Evolutionary conservation across 2,113 vertebrate genomes (phyloP).

Genomic region (Leptobrachium leishanense): DNA sequence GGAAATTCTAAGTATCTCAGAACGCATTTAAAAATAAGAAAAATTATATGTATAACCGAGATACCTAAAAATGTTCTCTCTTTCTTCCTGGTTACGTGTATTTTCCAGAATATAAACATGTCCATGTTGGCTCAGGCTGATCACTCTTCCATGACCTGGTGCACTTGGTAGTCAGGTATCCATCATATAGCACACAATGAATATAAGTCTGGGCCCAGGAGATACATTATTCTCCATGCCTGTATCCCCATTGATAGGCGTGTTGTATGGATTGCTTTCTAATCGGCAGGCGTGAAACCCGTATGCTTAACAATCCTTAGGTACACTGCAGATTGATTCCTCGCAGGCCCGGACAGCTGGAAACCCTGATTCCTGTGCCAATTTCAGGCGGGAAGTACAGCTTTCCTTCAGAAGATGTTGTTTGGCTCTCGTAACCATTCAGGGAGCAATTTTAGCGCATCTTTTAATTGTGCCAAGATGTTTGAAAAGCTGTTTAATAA

Average conservation of each 20-base stretch:
- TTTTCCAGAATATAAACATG: too few relatives aligned
- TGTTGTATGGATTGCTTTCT: conserved; percentile 45
- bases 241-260: not conserved
- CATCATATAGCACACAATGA: too few relatives aligned
- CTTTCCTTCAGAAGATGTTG: conserved; percentile 52
- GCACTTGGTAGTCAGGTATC: too few relatives aligned
- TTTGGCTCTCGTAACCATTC: conserved; percentile 53
- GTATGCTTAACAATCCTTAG: conserved; percentile 53
- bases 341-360: conserved; percentile 63
- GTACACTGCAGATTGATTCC: conserved; percentile 61
- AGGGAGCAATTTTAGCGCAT: conserved; percentile 52
- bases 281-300: conserved; percentile 49
- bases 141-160: too few relatives aligned
- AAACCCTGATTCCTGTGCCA: conserved; percentile 59
- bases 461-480: conserved; percentile 55
- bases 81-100: too few relatives aligned
- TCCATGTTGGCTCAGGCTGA: too few relatives aligned
- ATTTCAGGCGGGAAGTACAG: conserved; percentile 45
- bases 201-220: too few relatives aligned
- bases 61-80: too few relatives aligned
- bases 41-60: too few relatives aligned
- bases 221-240: not conserved
- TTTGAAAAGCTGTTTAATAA: conserved; percentile 53
- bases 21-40: too few relatives aligned
- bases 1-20: too few relatives aligned